Percentiles rank a stretch among this genome's conserved stretches.
phyloP scores from a whole-genome alignment of 2,113 vertebrate species.

The Hypocryptadius cinnamomeus region DNA sequence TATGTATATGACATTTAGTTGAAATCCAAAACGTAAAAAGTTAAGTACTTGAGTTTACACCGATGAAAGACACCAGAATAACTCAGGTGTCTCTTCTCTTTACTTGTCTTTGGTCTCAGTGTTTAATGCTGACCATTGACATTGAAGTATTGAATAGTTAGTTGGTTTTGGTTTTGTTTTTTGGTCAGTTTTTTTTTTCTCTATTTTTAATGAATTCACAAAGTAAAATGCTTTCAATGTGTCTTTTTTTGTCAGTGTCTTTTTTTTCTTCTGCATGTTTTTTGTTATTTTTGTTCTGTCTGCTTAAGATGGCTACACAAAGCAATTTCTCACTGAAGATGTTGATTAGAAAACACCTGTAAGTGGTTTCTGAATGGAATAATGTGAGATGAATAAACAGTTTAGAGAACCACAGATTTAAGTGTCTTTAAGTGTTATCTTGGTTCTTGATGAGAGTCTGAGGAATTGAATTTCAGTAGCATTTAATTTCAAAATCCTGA shows the following conservation, averaged over 20 bases:
- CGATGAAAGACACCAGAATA: not conserved
- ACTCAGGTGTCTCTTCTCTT: not conserved
- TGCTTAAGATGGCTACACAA: not conserved
- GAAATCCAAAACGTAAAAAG: not conserved
- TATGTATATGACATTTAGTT: not conserved
- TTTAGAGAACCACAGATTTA: not conserved
- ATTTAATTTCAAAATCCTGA: not conserved
- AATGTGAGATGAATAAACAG: not conserved
- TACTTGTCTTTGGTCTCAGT: not conserved
- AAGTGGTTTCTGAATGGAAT: not conserved
- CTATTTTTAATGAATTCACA: not conserved
- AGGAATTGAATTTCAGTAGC: not conserved
- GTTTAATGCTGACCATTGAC: not conserved
- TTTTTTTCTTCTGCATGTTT: not conserved
- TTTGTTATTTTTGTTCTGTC: not conserved
- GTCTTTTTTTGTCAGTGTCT: not conserved
- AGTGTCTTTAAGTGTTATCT: not conserved
- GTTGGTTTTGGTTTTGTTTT: not conserved
- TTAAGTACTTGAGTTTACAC: not conserved
- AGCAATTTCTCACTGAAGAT: not conserved
- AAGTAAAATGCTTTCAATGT: not conserved
- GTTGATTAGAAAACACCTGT: not conserved
- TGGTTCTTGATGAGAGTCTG: not conserved
- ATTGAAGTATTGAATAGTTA: not conserved
- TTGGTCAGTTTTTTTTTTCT: not conserved